Conservation (phyloP, 2,797 vertebrate species). For the Menidia menidia region DNA sequence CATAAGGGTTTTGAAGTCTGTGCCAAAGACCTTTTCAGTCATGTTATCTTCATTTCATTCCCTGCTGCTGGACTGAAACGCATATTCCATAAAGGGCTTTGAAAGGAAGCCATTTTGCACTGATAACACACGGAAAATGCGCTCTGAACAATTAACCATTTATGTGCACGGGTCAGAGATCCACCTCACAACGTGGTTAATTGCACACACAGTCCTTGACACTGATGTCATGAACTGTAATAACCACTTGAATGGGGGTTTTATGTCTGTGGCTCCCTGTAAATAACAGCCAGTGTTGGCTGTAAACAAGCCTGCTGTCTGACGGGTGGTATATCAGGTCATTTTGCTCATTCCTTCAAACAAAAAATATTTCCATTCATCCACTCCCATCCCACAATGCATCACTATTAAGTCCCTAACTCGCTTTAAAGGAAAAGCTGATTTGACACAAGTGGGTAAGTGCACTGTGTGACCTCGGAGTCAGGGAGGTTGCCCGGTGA, state of each 20-base stretch:
- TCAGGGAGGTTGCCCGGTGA: constrained; percentile 58
- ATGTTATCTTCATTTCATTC: constrained; percentile 55
- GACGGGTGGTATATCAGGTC: constrained; percentile 66
- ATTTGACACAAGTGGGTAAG: constrained; percentile 31
- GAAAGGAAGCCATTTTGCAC: constrained; percentile 20
- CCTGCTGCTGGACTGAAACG: constrained; percentile 36
- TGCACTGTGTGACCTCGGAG: constrained; percentile 57
- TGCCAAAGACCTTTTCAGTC: constrained; percentile 57
- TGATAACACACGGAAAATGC: constrained; percentile 15
- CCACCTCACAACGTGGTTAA: constrained; percentile 29
- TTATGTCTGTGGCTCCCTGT: constrained; percentile 64
- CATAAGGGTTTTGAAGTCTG: constrained; percentile 69
- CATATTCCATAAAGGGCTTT: constrained; percentile 24
- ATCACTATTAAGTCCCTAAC: constrained; percentile 13
- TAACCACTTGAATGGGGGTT: constrained; percentile 66
- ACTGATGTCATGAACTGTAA: constrained; percentile 63
- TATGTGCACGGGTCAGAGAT: constrained; percentile 23
- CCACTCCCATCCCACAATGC: background rate
- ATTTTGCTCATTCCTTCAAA: constrained; percentile 50
- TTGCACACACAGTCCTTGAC: constrained; percentile 33
- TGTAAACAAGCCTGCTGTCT: constrained; percentile 76
- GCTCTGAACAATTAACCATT: constrained; percentile 22
- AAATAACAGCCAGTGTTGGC: constrained; percentile 79
- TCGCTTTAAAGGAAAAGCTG: constrained; percentile 16
- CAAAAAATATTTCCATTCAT: constrained; percentile 42